A percentile compares a stretch with the other conserved stretches of the same genome.
Evolutionary conservation across 2,113 vertebrate species (phyloP).

Genomic region (Platycercus adscitus): DNA sequence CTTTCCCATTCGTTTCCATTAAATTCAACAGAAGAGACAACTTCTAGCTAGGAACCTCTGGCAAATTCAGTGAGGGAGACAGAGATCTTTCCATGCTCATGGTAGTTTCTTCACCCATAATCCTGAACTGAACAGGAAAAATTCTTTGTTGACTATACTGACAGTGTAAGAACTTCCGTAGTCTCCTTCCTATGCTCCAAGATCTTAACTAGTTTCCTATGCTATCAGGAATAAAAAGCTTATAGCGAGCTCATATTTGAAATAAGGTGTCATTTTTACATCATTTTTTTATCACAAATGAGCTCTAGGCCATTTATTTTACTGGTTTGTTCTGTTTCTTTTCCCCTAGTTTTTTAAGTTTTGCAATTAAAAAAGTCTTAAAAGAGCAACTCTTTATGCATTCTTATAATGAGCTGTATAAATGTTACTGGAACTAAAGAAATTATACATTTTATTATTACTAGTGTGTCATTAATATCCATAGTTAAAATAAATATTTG

Average conservation of each 20-base stretch:
- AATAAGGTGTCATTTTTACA: not conserved
- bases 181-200: not conserved
- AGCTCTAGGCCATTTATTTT: not conserved
- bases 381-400: not conserved
- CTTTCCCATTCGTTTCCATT: not conserved
- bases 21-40: not conserved
- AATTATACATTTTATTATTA: not conserved
- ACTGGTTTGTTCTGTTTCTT: not conserved
- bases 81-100: not conserved
- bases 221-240: not conserved
- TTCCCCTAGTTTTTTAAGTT: not conserved
- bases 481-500: not conserved
- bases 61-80: not conserved
- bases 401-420: not conserved
- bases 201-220: not conserved
- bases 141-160: not conserved
- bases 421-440: not conserved
- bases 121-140: not conserved
- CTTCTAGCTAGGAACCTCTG: not conserved
- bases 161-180: accelerated
- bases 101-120: not conserved
- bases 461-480: not conserved
- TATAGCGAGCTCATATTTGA: not conserved
- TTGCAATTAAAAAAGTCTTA: not conserved
- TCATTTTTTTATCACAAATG: not conserved